These are phyloP conservation scores for Neotoma lepida DNA, from an alignment of 2,113 vertebrate species.

Conservation along the genomic window DNA sequence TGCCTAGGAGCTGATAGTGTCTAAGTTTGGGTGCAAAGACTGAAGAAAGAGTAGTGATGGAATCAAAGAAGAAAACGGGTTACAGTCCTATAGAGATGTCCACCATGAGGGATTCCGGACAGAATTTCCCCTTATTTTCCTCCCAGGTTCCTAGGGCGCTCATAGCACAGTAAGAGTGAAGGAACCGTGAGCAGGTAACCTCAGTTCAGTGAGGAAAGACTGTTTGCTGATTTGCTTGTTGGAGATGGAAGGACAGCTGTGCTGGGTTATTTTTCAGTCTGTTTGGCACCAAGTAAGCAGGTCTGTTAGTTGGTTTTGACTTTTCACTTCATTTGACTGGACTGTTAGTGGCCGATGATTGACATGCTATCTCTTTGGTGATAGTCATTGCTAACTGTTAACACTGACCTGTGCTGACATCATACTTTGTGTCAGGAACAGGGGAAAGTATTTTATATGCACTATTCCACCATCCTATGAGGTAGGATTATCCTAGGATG, in stretches of 20 bases:
- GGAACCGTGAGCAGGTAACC: not conserved
- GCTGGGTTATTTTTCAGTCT: not conserved
- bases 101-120: not conserved
- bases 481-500: not conserved
- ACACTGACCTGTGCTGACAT: not conserved
- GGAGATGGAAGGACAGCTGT: not conserved
- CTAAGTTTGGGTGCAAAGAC: not conserved
- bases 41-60: not conserved
- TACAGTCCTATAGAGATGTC: not conserved
- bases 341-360: not conserved
- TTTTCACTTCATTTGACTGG: constrained; percentile 13
- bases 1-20: not conserved
- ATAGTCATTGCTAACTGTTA: not conserved
- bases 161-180: not conserved
- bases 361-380: not conserved
- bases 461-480: not conserved
- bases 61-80: not conserved
- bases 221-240: not conserved
- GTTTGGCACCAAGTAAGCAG: not conserved
- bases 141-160: not conserved
- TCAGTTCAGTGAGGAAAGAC: not conserved
- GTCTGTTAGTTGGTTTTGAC: not conserved
- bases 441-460: not conserved
- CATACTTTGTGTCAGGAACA: not conserved
- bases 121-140: not conserved